A percentile compares a stretch with the other conserved stretches of the same genome.
Conservation (phyloP, 2,113 vertebrate genomes). For the Pseudopodoces humilis region DNA sequence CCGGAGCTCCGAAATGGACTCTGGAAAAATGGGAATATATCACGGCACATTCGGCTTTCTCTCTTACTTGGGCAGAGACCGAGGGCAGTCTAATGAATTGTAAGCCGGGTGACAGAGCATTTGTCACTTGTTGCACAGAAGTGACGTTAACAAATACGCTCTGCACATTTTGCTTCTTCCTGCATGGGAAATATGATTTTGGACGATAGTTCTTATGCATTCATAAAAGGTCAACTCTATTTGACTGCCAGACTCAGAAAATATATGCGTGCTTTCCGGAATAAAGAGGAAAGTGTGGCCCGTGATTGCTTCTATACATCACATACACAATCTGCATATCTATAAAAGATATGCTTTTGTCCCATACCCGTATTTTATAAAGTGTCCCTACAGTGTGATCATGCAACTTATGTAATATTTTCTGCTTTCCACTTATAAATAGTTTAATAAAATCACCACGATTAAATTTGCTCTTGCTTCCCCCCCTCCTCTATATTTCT, state of each 20-base stretch:
- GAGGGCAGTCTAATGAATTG: neutral
- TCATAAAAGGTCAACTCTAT: neutral
- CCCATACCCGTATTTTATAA: accelerated
- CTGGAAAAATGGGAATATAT: neutral
- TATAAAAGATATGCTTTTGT: neutral
- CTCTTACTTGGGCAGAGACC: neutral
- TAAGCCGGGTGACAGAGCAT: accelerated
- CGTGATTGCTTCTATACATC: neutral
- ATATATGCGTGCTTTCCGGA: accelerated
- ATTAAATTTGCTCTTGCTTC: neutral
- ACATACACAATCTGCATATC: neutral
- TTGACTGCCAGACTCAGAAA: neutral
- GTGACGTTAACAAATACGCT: neutral
- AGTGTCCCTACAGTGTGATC: neutral
- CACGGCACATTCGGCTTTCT: neutral
- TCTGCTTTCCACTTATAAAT: neutral
- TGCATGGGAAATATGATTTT: neutral
- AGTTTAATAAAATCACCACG: neutral
- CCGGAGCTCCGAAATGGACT: neutral
- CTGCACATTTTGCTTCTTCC: neutral
- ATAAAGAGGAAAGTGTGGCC: neutral
- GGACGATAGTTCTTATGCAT: neutral
- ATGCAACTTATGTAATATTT: neutral
- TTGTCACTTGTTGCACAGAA: neutral
- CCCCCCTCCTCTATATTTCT: accelerated